Evolutionary conservation across 1,140 invertebrate species (phyloP).

Genomic region (Asobara japonica): DNA sequence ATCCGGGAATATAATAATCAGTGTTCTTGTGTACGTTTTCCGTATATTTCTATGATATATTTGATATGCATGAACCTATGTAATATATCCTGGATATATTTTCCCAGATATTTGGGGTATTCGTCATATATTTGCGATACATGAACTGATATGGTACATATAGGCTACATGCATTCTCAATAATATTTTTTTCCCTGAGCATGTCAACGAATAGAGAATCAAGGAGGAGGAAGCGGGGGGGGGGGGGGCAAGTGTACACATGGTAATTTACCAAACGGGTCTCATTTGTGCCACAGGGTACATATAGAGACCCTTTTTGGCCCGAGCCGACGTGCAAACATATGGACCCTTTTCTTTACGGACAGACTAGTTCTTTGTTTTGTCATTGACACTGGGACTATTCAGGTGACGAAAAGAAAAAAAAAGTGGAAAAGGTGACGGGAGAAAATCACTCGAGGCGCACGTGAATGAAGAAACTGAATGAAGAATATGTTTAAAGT

Average conservation of each 20-base stretch:
- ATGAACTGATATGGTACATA: too few relatives aligned
- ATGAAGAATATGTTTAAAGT: too few relatives aligned
- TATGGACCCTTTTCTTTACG: constrained; percentile 6
- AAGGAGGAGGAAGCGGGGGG: background rate
- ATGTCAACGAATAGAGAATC: background rate
- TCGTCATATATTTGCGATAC: too few relatives aligned
- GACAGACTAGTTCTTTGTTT: constrained; percentile 8
- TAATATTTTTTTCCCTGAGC: constrained; percentile 17
- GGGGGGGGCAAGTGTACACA: background rate
- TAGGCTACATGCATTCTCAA: too few relatives aligned
- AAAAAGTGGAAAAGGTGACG: background rate
- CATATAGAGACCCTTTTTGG: background rate
- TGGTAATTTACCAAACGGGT: background rate
- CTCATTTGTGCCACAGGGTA: background rate
- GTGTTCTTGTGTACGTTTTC: too few relatives aligned
- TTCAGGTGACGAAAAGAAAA: background rate
- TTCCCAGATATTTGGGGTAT: too few relatives aligned
- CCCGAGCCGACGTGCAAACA: constrained; percentile 10
- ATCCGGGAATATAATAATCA: too few relatives aligned
- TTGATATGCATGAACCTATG: too few relatives aligned
- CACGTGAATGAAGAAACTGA: too few relatives aligned
- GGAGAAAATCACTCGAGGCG: background rate
- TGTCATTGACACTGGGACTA: background rate
- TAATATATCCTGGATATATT: too few relatives aligned
- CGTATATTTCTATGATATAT: too few relatives aligned